These are phyloP conservation scores for Muscidifurax raptorellus DNA, from an alignment of 1,140 invertebrate species.

Conservation along the genomic window DNA sequence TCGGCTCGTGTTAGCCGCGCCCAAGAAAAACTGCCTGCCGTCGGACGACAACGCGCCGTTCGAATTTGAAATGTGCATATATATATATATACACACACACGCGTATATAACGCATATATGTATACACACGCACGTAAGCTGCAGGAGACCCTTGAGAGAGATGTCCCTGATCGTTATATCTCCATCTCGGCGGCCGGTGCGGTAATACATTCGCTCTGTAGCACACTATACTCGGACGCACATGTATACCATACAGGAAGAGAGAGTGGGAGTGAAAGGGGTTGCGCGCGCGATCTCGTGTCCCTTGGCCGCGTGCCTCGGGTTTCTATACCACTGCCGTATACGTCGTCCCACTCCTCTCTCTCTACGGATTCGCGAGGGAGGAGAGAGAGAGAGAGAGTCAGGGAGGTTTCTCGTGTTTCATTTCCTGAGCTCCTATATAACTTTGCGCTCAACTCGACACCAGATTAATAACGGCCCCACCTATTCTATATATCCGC, in stretches of 20 bases:
- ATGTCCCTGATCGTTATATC: conserved; percentile 62
- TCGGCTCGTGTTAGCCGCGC: background rate
- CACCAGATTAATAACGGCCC: conserved; percentile 76
- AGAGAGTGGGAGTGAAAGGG: conserved; percentile 23
- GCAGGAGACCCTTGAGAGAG: conserved; percentile 4
- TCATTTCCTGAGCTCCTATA: conserved; percentile 77
- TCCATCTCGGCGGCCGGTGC: conserved; percentile 52
- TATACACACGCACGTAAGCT: background rate
- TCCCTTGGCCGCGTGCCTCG: conserved; percentile 21
- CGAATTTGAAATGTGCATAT: conserved; percentile 36
- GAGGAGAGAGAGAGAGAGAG: conserved; percentile 40
- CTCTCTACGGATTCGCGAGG: conserved; percentile 3
- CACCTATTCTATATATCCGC: conserved; percentile 67
- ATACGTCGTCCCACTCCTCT: background rate
- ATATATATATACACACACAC: background rate
- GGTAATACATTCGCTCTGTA: conserved; percentile 39
- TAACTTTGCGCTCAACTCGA: conserved; percentile 77
- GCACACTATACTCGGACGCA: background rate
- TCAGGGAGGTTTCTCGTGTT: conserved; percentile 74
- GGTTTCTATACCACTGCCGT: background rate
- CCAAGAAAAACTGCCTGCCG: conserved; percentile 26
- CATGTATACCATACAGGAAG: background rate
- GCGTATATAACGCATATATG: background rate
- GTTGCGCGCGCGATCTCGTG: conserved; percentile 21
- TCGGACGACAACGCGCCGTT: conserved; percentile 11